A percentile compares a stretch with the other conserved stretches of the same genome.
Conservation (phyloP, 2,113 vertebrate species). For the Ciconia boyciana region DNA sequence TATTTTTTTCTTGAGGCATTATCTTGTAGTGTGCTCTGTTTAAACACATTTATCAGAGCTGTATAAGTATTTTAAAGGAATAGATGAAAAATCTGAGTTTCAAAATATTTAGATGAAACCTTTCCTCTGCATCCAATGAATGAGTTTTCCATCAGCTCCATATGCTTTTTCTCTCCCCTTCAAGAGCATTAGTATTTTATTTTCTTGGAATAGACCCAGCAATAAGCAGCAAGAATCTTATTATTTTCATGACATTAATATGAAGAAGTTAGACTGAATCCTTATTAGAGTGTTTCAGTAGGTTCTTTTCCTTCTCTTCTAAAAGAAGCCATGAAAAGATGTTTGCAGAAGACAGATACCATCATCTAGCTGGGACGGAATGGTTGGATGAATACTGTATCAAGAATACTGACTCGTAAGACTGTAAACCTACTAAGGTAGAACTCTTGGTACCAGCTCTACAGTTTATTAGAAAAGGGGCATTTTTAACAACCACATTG, state of each 20-base stretch:
- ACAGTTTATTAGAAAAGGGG: not conserved
- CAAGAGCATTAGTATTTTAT: not conserved
- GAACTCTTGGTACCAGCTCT: not conserved
- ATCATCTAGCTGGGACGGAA: not conserved
- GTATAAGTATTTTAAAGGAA: not conserved
- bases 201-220: not conserved
- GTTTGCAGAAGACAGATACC: not conserved
- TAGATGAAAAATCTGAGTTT: not conserved
- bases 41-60: not conserved
- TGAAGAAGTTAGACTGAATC: not conserved
- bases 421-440: not conserved
- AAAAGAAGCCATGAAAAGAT: not conserved
- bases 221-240: not conserved
- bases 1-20: not conserved
- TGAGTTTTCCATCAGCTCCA: not conserved
- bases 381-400: not conserved
- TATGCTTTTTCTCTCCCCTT: not conserved
- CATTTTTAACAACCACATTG: not conserved
- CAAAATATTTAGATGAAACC: not conserved
- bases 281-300: not conserved
- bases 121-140: not conserved
- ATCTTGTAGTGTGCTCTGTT: not conserved
- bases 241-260: not conserved
- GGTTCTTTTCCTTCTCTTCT: not conserved
- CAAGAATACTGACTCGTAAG: not conserved